Conservation (phyloP, 2,888 invertebrate genomes). For the Lysandra coridon region DNA sequence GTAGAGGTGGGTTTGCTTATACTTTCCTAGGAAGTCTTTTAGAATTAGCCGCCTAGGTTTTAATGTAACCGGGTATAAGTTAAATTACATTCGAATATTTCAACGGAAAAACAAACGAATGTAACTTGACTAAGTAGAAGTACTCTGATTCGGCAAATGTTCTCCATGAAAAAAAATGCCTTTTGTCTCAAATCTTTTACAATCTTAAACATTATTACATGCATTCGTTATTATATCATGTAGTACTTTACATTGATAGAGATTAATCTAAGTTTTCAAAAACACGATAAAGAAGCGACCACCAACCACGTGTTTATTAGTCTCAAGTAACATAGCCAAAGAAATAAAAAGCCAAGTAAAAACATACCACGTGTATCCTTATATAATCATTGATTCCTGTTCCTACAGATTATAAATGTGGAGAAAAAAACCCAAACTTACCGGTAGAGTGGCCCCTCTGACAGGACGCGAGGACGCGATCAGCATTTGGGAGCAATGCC, state of each 20-base stretch:
- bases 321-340: conserved; percentile 2
- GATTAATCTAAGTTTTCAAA: background rate
- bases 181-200: background rate
- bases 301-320: conserved; percentile 4
- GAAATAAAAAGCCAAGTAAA: conserved; percentile 15
- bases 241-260: background rate
- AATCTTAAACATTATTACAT: background rate
- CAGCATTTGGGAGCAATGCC: conserved; percentile 79
- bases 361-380: conserved; percentile 17
- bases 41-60: background rate
- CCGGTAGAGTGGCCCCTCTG: conserved; percentile 49
- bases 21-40: background rate
- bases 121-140: background rate
- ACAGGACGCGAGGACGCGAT: conserved; percentile 73
- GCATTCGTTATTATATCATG: background rate
- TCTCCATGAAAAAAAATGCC: background rate
- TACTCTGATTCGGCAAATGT: background rate
- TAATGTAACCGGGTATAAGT: background rate
- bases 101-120: too few relatives aligned
- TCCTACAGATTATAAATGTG: conserved; percentile 37
- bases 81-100: too few relatives aligned
- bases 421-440: conserved; percentile 63
- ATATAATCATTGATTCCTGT: conserved; percentile 28
- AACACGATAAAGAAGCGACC: background rate
- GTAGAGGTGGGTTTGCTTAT: background rate